Base-by-base conservation (phyloP, 2,797 vertebrate genomes). In the Sebastes iracundus region DNA sequence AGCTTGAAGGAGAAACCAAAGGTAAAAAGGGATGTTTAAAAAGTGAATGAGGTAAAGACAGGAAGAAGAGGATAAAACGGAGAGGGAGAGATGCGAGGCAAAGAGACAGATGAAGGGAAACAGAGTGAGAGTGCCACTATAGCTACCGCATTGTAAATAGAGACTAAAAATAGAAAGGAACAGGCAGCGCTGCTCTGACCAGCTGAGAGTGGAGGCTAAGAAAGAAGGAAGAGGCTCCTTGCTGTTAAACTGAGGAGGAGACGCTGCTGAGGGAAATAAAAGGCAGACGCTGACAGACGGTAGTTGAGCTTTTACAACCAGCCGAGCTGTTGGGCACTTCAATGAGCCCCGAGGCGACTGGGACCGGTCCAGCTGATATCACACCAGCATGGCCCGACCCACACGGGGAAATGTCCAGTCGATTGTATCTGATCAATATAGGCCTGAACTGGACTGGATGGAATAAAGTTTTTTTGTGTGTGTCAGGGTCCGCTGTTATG, bases 111-210 rank as follows among this genome's bases (percentile, higher is more conserved):
- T 80, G 82, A 75, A 79, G 67, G 80, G 79, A 84, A 88, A 79
- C 25, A 78, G 79, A 87, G 75, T 65, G 71, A 80, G 86, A 82
- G 82, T 80, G 90, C 83, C 87, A 90, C 88, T 90, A 77, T 82
- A 88, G 90, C 90, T 86, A 75, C 93, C 86, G 94, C 91, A 89
- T 92, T 90, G 92, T 94, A 93, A 94, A 93, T 93, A 90, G 82
- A 89, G 87, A 83, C 93, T 95, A 94, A 91, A 95, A 94, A 95
- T 95, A 94, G 93, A 92, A 84, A 49, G 79, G 87, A 87, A 85
- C 88, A 87, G 84, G 85, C 87, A 92, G 83, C 65, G 88, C 90
- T 89, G 73, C 82, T 88, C 87, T 83, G 92, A 90, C 88, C 92
- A 73, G 77, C 89, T 78, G 88, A 90, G 86, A 84, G 83, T 52